Base-by-base conservation (phyloP, 2,888 invertebrate genomes). In the Amblyjoppa fuscipennis region DNA sequence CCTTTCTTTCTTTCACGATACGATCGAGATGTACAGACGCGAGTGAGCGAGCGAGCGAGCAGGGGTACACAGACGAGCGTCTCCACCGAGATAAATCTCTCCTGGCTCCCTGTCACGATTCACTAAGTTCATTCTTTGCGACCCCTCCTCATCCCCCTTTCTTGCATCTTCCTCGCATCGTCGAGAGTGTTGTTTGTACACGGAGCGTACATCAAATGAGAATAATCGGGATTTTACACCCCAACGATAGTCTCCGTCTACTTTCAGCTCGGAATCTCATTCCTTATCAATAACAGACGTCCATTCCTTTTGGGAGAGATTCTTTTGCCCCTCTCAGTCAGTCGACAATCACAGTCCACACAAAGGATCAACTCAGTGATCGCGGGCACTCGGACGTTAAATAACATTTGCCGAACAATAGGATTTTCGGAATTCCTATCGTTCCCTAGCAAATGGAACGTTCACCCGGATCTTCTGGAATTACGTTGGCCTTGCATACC, bases 41-140 rank as follows among this genome's bases (percentile, higher is more conserved):
- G 71, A 59, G 59, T 4, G 59, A 59, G 56, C 16, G 28, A 61
- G 38, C 38, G 73, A 59, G 74, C 16, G 53, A 69, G 51, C 69
- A 31, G 56, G 34, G 38, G 25, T 53, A 74, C 70, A 78, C 34
- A 49, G 25, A 45, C 41, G 25, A 41, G 25, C 41, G 11, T n/a
- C 34, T 34, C 25, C 34, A 51, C 20, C 69, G 38, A 69, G 81
- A 81, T 81, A 64, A 81, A 81, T 81, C 81, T 61, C 70, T n/a
- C 59, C 45, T 49, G 68, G 49, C 68, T 70, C 34, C 75, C 81
- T 76, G 81, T 81, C 81, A 75, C 81, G 81, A 69, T 81, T 74
- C 68, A 75, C 68, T 45, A 81, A 81, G 74, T 75, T 81, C 81
- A 69, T 76, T 75, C 81, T 81, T 81, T 49, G 81, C 81, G 69